A percentile compares a stretch with the other conserved stretches of the same genome.
These are phyloP conservation scores for Syrrhaptes paradoxus DNA, from an alignment of 2,113 vertebrate genomes.

Conservation along the genomic window DNA sequence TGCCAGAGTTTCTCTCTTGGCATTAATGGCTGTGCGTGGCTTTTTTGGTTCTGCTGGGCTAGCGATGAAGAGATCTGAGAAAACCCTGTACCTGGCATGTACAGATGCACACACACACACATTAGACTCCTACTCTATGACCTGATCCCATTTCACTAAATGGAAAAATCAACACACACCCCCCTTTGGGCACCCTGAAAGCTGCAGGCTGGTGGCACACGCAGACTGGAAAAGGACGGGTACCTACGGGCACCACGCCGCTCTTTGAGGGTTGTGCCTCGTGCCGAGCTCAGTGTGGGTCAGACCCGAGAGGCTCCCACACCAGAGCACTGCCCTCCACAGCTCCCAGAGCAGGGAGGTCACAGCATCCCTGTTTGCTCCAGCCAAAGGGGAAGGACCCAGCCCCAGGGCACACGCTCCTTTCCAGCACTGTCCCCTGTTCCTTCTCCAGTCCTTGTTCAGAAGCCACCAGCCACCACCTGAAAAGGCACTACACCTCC, in stretches of 20 bases:
- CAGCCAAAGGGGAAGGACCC: background rate
- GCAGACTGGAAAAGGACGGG: background rate
- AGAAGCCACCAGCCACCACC: background rate
- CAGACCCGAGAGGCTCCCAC: background rate
- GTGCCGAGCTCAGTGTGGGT: background rate
- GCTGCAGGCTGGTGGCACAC: background rate
- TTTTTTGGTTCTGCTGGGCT: background rate
- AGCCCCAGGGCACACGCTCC: rapidly evolving
- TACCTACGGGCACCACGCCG: rapidly evolving
- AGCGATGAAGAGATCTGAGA: background rate
- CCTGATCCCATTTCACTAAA: background rate
- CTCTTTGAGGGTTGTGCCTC: too few relatives aligned
- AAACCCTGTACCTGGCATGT: rapidly evolving
- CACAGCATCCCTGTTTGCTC: rapidly evolving
- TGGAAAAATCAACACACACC: background rate
- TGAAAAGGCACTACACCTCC: background rate
- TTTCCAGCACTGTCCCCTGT: background rate
- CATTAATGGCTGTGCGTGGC: rapidly evolving
- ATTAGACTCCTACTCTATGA: background rate
- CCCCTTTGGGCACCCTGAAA: background rate
- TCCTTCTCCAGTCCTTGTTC: background rate
- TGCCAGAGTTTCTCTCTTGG: background rate
- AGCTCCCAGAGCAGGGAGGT: background rate
- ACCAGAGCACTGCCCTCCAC: background rate
- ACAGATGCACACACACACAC: rapidly evolving